A percentile compares a stretch with the other conserved stretches of the same genome.
Evolutionary conservation across 2,797 vertebrate species (phyloP).

Genomic region (Enteromius mattozi): DNA sequence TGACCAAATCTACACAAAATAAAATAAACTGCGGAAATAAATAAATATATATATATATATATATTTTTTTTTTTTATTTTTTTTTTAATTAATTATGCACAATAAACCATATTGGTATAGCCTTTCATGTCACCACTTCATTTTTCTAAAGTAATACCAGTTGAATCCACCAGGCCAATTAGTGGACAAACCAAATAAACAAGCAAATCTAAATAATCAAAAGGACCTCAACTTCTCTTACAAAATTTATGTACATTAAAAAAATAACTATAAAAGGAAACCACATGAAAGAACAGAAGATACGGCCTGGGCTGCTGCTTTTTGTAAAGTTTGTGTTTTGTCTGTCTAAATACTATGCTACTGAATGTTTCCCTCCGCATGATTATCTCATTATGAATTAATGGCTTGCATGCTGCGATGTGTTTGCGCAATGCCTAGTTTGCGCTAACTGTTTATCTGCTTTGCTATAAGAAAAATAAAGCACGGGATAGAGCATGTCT

Average conservation of each 20-base stretch:
- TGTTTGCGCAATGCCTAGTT: conserved; percentile 67
- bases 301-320: conserved; percentile 13
- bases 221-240: conserved; percentile 75
- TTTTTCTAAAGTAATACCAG: background rate
- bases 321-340: conserved; percentile 74
- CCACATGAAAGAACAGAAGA: background rate
- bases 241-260: conserved; percentile 53
- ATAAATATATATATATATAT: background rate
- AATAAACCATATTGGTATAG: background rate
- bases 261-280: conserved; percentile 13
- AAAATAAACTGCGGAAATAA: background rate
- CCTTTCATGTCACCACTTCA: background rate
- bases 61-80: too few species aligned
- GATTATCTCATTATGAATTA: conserved; percentile 81
- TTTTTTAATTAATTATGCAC: background rate
- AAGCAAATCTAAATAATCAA: conserved; percentile 63
- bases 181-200: background rate
- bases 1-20: background rate
- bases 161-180: background rate
- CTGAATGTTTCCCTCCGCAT: conserved; percentile 66
- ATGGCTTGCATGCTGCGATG: conserved; percentile 71
- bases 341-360: conserved; percentile 75
- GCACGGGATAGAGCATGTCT: background rate
- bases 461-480: conserved; percentile 68
- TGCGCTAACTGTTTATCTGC: conserved; percentile 49